phyloP scores from a whole-genome alignment of 2,113 vertebrate genomes.

The Sander vitreus region DNA sequence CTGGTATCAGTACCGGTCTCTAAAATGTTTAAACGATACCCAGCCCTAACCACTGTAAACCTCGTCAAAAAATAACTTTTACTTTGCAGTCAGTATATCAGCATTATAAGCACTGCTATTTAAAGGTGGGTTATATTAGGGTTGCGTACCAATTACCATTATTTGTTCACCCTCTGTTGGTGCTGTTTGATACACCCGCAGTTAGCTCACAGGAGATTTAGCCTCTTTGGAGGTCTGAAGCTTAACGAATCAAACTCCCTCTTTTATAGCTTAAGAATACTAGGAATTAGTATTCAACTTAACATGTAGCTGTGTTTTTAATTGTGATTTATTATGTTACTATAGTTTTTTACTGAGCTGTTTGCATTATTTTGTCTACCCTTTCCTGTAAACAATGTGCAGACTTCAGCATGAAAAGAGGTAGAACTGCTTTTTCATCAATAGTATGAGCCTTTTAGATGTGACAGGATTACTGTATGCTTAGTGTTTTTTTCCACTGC shows the following conservation, averaged over 20 bases:
- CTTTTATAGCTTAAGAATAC: neutral
- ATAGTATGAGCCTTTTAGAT: neutral
- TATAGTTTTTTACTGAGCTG: neutral
- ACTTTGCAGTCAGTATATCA: constrained; percentile 18
- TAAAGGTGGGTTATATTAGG: neutral
- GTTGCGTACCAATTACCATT: neutral
- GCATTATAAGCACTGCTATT: constrained; percentile 3
- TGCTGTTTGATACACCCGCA: neutral
- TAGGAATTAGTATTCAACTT: neutral
- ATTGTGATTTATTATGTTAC: neutral
- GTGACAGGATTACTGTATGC: neutral
- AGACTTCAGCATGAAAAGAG: constrained; percentile 19
- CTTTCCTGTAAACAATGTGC: constrained; percentile 1
- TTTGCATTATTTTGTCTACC: neutral
- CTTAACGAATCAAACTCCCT: neutral
- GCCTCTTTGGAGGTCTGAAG: neutral
- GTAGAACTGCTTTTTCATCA: neutral
- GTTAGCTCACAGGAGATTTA: neutral
- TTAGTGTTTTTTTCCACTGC: constrained; percentile 8
- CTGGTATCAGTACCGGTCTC: too few species aligned
- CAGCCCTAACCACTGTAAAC: neutral
- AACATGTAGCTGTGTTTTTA: neutral
- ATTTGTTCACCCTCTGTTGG: neutral
- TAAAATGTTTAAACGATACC: too few species aligned
- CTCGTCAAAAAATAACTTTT: neutral